phyloP scores from a whole-genome alignment of 2,888 invertebrate species.

The Conops quadrifasciatus region DNA sequence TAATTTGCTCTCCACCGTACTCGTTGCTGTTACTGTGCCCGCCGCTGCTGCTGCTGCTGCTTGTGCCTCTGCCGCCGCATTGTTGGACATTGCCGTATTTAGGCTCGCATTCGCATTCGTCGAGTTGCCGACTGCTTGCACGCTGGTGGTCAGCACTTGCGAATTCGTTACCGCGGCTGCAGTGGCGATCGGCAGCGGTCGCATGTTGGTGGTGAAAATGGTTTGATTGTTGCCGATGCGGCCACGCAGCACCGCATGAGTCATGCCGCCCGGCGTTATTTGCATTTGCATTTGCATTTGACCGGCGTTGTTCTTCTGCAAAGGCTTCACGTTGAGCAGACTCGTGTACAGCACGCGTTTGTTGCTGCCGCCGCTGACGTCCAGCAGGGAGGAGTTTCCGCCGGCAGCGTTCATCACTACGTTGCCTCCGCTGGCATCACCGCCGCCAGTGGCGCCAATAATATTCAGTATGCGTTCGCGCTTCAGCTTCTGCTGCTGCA shows the following conservation, averaged over 20 bases:
- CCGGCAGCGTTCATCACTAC: conserved; percentile 32
- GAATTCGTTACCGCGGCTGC: conserved; percentile 52
- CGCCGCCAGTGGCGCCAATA: conserved; percentile 46
- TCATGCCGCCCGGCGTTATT: conserved; percentile 55
- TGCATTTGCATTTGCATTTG: conserved; percentile 64
- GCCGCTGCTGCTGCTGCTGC: conserved; percentile 31
- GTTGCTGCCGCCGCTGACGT: conserved; percentile 40
- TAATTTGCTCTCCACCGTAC: conserved; percentile 32
- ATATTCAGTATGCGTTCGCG: conserved; percentile 52
- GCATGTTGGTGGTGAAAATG: conserved; percentile 55
- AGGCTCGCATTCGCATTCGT: conserved; percentile 38
- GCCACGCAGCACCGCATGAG: conserved; percentile 56
- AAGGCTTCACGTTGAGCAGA: conserved; percentile 59
- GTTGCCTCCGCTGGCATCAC: conserved; percentile 14
- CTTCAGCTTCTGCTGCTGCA: conserved; percentile 58
- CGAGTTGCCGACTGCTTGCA: conserved; percentile 43
- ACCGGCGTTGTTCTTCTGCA: conserved; percentile 62
- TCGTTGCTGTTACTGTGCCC: conserved; percentile 35
- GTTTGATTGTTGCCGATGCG: conserved; percentile 58
- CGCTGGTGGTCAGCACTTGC: conserved; percentile 39
- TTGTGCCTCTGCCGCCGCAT: conserved; percentile 40
- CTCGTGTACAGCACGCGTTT: conserved; percentile 64
- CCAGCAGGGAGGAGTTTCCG: conserved; percentile 33
- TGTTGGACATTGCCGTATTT: conserved; percentile 26
- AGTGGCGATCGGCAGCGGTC: conserved; percentile 54